Conservation (phyloP, 2,888 invertebrate species). For the Hirtodrosophila confusa region DNA sequence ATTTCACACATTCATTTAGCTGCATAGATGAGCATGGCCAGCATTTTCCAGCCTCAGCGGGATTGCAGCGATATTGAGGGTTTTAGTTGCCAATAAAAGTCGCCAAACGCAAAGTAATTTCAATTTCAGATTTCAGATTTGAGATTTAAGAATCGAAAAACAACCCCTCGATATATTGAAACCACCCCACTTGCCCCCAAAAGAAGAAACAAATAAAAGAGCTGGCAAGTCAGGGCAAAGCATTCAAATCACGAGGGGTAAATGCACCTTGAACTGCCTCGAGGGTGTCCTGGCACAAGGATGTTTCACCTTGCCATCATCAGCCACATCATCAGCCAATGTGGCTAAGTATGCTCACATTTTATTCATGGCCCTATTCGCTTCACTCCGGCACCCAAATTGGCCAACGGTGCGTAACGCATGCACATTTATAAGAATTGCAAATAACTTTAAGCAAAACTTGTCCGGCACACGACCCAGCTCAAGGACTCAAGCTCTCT, state of each 20-base stretch:
- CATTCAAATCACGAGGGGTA: constrained; percentile 55
- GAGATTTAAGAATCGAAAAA: constrained; percentile 20
- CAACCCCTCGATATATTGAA: constrained; percentile 41
- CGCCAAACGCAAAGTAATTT: constrained; percentile 73
- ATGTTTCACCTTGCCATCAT: constrained; percentile 34
- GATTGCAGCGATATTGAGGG: constrained; percentile 48
- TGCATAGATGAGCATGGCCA: constrained; percentile 13
- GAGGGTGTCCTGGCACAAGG: constrained; percentile 27
- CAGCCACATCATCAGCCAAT: constrained; percentile 53
- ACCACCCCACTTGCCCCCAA: constrained; percentile 26
- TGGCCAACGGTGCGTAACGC: constrained; percentile 79
- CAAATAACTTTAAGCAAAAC: constrained; percentile 77
- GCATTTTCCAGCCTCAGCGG: constrained; percentile 4
- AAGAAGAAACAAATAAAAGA: constrained; percentile 19
- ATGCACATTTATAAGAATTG: constrained; percentile 80
- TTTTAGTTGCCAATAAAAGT: constrained; percentile 68
- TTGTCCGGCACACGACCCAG: constrained; percentile 36
- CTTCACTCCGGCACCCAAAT: constrained; percentile 31
- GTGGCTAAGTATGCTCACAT: constrained; percentile 58
- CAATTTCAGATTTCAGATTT: constrained; percentile 76
- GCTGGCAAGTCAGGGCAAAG: constrained; percentile 29
- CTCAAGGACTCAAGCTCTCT: constrained; percentile 18
- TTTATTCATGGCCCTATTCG: constrained; percentile 62
- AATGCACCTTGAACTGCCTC: constrained; percentile 56
- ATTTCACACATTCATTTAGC: constrained; percentile 72